Percentiles rank a stretch among this genome's conserved stretches.
Conservation (phyloP, 2,113 vertebrate species). For the Orientallactaga bullata region DNA sequence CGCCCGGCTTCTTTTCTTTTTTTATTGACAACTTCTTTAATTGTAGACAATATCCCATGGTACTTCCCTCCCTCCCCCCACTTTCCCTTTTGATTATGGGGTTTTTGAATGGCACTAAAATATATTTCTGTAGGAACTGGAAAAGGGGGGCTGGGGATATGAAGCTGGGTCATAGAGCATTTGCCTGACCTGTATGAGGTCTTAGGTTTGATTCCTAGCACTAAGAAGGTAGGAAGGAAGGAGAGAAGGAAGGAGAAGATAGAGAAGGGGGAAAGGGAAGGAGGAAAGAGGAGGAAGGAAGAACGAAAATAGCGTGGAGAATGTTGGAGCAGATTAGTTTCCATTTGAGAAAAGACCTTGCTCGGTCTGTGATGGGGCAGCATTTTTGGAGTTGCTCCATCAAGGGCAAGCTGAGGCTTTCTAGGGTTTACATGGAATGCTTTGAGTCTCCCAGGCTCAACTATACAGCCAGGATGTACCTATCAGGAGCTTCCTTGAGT, state of each 20-base stretch:
- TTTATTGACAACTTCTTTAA: too few species aligned
- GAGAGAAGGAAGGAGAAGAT: background rate
- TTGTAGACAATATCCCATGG: too few species aligned
- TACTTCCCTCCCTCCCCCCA: too few species aligned
- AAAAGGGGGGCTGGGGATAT: background rate
- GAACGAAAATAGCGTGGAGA: conserved; percentile 26
- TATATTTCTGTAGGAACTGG: conserved; percentile 11
- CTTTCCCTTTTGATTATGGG: too few species aligned
- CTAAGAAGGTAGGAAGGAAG: background rate
- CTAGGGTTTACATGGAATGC: conserved; percentile 58
- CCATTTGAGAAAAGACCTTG: background rate
- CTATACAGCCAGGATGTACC: conserved; percentile 67
- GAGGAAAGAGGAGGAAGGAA: too few species aligned
- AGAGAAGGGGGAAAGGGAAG: background rate
- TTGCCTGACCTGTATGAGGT: background rate
- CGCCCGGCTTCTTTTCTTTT: too few species aligned
- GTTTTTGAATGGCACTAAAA: background rate
- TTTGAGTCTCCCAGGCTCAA: conserved; percentile 60
- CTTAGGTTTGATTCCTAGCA: background rate
- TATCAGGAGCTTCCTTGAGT: conserved; percentile 25
- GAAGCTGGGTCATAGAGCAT: background rate
- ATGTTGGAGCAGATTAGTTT: conserved; percentile 43
- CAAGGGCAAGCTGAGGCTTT: conserved; percentile 63
- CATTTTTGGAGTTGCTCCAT: conserved; percentile 21
- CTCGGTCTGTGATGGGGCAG: background rate